Evolutionary conservation across 1,140 invertebrate species (phyloP), one percentile per base, ranked within the genome.

Genomic region (Coenobita brevimanus): DNA sequence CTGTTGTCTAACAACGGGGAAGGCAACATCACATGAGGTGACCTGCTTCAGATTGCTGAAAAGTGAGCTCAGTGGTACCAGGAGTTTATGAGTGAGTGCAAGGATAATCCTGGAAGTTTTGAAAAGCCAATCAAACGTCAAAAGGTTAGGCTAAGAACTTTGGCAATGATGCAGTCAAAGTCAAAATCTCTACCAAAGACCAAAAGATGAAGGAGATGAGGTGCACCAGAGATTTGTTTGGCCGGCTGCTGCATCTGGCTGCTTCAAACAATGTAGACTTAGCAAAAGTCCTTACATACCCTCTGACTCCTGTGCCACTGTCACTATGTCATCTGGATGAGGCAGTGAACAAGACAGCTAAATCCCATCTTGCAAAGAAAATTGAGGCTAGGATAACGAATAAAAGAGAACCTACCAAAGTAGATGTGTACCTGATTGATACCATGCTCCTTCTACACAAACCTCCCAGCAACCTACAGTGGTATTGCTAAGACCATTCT

Each of bases 181-280:
- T n/a, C n/a, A n/a, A n/a, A n/a, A n/a, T n/a, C n/a, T n/a, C n/a
- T n/a, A n/a, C n/a, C n/a, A n/a, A n/a, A 41, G 73, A 76, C 27
- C 73, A 76, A 43, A 76, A 41, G 73, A 76, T 76, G 13, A 76
- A 76, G 73, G 73, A 76, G 36, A 41, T 76, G 17, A 76, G 73
- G 10, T 76, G 73, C 73, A 76, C 17, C 17, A 76, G 36, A 76
- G 73, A n/a, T n/a, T n/a, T n/a, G n/a, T n/a, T n/a, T n/a, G n/a
- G n/a, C n/a, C n/a, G n/a, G n/a, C n/a, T n/a, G n/a, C n/a, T n/a
- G n/a, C n/a, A n/a, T n/a, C n/a, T n/a, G n/a, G n/a, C n/a, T n/a
- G n/a, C n/a, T n/a, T n/a, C n/a, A n/a, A n/a, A n/a, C n/a, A n/a
- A n/a, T n/a, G n/a, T n/a, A n/a, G n/a, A n/a, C n/a, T n/a, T n/a